phyloP scores from a whole-genome alignment of 2,888 invertebrate genomes.

The Agonopterix subpropinquella region DNA sequence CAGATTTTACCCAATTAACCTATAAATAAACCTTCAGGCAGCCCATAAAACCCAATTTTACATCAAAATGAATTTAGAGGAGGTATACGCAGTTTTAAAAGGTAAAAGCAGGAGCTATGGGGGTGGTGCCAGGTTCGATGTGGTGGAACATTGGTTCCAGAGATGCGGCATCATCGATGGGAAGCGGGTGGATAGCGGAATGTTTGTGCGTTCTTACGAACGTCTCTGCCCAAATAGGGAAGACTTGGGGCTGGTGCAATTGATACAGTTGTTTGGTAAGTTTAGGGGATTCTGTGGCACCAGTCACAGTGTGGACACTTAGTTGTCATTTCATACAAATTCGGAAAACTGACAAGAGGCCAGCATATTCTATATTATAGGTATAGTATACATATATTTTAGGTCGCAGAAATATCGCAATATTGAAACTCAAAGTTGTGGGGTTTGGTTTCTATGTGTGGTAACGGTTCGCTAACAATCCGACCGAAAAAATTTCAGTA shows the following conservation, averaged over 20 bases:
- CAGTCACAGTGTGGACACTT: background rate
- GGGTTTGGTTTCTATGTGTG: no score
- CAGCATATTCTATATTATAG: no score
- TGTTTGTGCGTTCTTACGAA: constrained; percentile 19
- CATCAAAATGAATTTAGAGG: constrained; percentile 25
- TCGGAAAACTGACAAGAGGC: no score
- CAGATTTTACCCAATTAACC: background rate
- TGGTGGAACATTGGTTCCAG: constrained; percentile 27
- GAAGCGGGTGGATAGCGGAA: constrained; percentile 8
- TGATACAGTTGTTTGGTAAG: constrained; percentile 21
- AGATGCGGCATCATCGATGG: constrained; percentile 27
- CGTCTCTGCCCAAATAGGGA: constrained; percentile 23
- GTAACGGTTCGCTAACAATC: no score
- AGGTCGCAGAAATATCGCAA: no score
- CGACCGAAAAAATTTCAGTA: no score
- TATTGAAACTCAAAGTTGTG: no score
- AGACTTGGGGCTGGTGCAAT: constrained; percentile 22
- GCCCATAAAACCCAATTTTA: background rate
- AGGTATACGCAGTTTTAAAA: constrained; percentile 23
- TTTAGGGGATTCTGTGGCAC: background rate
- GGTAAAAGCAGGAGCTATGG: constrained; percentile 16
- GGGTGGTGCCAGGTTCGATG: constrained; percentile 18
- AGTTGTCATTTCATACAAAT: no score
- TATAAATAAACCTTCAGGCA: no score
- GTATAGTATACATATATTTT: no score